Evolutionary conservation across 2,113 vertebrate genomes (phyloP).

Genomic region (Misgurnus mizolepis): DNA sequence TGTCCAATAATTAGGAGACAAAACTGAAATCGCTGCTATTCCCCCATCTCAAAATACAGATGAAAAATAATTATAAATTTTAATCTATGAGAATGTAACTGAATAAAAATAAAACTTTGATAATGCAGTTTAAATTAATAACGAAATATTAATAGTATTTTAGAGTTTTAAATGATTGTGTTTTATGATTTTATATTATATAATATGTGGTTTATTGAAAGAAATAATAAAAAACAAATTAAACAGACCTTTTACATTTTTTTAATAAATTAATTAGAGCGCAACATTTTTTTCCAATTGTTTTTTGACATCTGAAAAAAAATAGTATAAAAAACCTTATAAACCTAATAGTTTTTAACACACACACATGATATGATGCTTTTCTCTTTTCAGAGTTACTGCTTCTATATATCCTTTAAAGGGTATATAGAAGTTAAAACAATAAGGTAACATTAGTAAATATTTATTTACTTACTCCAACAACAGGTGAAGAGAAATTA

Average conservation of each 20-base stretch:
- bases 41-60: background rate
- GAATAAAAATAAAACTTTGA: background rate
- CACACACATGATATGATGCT: background rate
- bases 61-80: background rate
- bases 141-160: background rate
- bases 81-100: background rate
- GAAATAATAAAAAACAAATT: background rate
- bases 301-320: background rate
- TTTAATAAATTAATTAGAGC: background rate
- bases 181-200: background rate
- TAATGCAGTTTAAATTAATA: background rate
- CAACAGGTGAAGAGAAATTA: background rate
- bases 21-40: background rate
- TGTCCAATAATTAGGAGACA: background rate
- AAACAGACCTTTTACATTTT: background rate
- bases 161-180: background rate
- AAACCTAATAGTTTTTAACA: background rate
- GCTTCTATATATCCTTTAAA: background rate
- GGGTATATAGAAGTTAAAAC: background rate
- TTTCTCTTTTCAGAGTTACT: background rate
- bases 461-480: background rate
- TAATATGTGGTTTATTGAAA: background rate
- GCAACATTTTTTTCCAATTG: background rate
- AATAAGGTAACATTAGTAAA: background rate
- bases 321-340: background rate